These are phyloP conservation scores for Parapristionchus giblindavisi DNA, from an alignment of 2,888 invertebrate genomes.

Conservation along the genomic window DNA sequence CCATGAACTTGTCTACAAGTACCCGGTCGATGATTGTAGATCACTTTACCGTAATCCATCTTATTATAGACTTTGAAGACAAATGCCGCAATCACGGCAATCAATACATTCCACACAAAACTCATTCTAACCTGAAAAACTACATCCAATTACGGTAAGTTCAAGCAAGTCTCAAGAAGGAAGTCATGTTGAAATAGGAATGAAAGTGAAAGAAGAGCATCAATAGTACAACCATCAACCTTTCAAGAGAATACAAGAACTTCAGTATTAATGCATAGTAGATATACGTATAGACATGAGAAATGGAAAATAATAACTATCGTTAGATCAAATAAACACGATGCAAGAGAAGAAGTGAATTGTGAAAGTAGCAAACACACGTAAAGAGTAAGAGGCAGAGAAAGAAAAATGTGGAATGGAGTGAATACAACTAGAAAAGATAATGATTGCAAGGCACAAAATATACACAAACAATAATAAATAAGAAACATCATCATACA, in stretches of 20 bases:
- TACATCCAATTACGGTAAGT: background rate
- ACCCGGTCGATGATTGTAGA: conserved; percentile 36
- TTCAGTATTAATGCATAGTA: no score
- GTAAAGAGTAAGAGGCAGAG: no score
- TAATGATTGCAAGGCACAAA: no score
- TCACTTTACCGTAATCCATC: conserved; percentile 2
- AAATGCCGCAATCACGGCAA: background rate
- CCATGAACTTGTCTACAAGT: conserved; percentile 29
- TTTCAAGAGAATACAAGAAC: background rate
- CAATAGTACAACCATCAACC: background rate
- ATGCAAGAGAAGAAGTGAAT: no score
- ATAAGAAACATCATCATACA: no score
- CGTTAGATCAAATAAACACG: background rate
- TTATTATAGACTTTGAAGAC: background rate
- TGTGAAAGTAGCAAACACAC: no score
- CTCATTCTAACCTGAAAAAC: background rate
- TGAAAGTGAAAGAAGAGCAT: background rate
- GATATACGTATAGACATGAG: background rate
- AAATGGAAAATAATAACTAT: background rate
- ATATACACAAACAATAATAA: no score
- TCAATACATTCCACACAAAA: background rate
- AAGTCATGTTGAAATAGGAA: background rate
- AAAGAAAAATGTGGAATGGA: no score
- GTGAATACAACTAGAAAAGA: no score
- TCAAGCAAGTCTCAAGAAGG: background rate